A percentile compares a stretch with the other conserved stretches of the same genome.
Evolutionary conservation across 2,888 invertebrate species (phyloP).

Genomic region (Heliothis peltigera): DNA sequence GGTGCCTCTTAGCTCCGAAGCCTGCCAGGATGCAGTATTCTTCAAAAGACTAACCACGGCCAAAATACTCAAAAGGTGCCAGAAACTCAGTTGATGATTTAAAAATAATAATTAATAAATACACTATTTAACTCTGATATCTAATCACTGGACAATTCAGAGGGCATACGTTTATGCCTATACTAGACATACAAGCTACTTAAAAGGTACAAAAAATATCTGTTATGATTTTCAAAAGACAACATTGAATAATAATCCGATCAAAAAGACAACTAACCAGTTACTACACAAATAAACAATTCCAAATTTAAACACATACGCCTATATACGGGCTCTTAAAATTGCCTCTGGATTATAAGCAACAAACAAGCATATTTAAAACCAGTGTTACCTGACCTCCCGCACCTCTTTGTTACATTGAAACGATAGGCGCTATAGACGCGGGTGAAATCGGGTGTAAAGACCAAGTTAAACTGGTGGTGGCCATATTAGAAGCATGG

Average conservation of each 20-base stretch:
- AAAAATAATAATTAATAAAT: no score
- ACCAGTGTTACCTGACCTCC: slow-evolving; percentile 27
- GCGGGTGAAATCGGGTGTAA: slow-evolving; percentile 43
- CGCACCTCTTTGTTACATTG: slow-evolving; percentile 43
- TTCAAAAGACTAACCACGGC: no score
- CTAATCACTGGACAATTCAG: no score
- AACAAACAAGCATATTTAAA: slow-evolving; percentile 28
- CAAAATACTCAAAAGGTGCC: no score
- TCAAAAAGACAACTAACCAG: neutral
- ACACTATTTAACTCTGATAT: no score
- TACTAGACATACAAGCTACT: no score
- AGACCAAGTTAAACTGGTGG: slow-evolving; percentile 29
- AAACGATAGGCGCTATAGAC: slow-evolving; percentile 17
- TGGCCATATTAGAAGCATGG: slow-evolving; percentile 24
- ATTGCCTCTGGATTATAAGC: slow-evolving; percentile 24
- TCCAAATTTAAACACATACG: neutral
- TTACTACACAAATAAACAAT: neutral
- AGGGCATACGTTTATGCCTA: no score
- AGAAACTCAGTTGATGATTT: no score
- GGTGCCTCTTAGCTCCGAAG: no score
- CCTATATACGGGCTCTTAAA: slow-evolving; percentile 22
- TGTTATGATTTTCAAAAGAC: no score
- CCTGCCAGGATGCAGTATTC: no score
- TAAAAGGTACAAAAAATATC: no score
- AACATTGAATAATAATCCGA: neutral